Evolutionary conservation across 2,888 invertebrate genomes (phyloP), one percentile per base, ranked within the genome.

Genomic region (Neoaliturus tenellus): DNA sequence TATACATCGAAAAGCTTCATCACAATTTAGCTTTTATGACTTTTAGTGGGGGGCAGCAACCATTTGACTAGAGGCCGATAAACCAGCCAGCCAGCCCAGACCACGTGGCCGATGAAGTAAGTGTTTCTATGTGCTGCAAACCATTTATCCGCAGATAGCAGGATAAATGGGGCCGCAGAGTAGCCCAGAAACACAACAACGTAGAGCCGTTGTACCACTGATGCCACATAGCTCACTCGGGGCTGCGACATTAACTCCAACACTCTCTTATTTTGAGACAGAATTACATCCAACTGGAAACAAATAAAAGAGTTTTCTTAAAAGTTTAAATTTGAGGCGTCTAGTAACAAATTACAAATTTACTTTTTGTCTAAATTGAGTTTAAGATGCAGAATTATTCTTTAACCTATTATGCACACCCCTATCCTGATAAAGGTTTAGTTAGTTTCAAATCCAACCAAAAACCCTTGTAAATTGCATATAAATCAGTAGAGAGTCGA

Each of bases 141-240:
- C 93, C 96, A 97, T 86, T 93, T 94, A 0, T 93, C 90, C 87
- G 92, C 95, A 3, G 94, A 94, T 85, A 97, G 92, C 3, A 95
- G 91, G 55, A 93, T 93, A 88, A 97, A 97, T 0, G 96, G 95
- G 12, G 94, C 91, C 58, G 97, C 90, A 87, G 95, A 95, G 93
- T 96, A 97, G 8, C 97, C 97, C 95, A 97, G 96, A 87, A 95
- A 96, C 10, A 96, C 91, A 58, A 95, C 93, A 0, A 96, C 95
- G 89, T 97, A 97, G 0, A 93, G 88, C 89, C 96, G 95, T 0
- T 95, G 90, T 3, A 95, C 41, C 0, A 93, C 87, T 89, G 94
- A 94, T 3, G 93, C 89, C 0, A 93, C 55, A 6, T 91, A 89
- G 82, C 92, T 92, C 0, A 92, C 88, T 0, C 88, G 81, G 0